Conservation (phyloP, 2,888 invertebrate genomes). For the Lycia hirtaria region DNA sequence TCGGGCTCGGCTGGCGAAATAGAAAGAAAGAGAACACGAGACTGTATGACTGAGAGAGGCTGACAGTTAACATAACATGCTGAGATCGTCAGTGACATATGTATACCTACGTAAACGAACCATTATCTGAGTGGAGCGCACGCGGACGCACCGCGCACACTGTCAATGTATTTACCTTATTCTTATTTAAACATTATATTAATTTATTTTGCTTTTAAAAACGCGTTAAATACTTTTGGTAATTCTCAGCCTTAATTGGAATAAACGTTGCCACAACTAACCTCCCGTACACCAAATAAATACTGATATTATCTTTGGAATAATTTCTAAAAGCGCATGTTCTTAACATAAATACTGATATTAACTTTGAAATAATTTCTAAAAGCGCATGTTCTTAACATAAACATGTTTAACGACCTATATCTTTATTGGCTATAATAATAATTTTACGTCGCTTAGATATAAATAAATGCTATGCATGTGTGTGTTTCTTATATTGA, state of each 20-base stretch:
- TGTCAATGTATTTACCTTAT: conserved; percentile 6
- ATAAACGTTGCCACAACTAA: background rate
- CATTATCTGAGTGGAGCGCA: too few species aligned
- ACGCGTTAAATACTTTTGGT: conserved; percentile 28
- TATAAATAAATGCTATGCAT: conserved; percentile 28
- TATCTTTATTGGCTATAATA: background rate
- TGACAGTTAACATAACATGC: too few species aligned
- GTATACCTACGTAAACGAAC: too few species aligned
- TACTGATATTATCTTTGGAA: conserved; percentile 18
- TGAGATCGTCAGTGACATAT: background rate
- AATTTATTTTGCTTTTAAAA: conserved; percentile 9
- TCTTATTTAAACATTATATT: conserved; percentile 7
- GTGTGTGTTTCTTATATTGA: conserved; percentile 9
- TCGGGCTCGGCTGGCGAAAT: too few species aligned
- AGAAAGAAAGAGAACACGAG: too few species aligned
- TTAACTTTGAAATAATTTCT: conserved; percentile 14
- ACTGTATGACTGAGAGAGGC: too few species aligned
- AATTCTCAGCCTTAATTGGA: conserved; percentile 22
- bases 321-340: background rate
- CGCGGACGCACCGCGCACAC: background rate
- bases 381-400: background rate
- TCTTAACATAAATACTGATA: conserved; percentile 6
- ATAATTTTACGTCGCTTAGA: background rate
- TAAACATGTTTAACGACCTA: background rate
- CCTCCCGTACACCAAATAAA: background rate